A percentile compares a stretch with the other conserved stretches of the same genome.
phyloP scores from a whole-genome alignment of 2,113 vertebrate genomes.

The Pelvicachromis taeniatus region DNA sequence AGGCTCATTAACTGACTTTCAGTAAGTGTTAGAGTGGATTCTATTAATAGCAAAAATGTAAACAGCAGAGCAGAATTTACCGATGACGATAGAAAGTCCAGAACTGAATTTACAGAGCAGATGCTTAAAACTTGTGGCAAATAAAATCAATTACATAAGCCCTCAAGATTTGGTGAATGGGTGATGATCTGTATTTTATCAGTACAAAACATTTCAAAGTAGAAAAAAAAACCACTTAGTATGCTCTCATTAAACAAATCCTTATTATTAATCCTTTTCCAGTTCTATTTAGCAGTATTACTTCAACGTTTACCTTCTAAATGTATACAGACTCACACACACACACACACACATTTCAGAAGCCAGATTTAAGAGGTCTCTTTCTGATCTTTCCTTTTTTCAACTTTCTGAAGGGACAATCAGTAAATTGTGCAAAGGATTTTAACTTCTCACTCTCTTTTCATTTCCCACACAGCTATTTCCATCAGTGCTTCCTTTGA shows the following conservation, averaged over 20 bases:
- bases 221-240: not conserved
- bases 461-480: not conserved
- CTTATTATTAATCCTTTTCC: not conserved
- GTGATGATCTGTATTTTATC: not conserved
- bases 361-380: not conserved
- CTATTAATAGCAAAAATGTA: not conserved
- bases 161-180: not conserved
- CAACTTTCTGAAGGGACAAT: not conserved
- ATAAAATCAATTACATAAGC: not conserved
- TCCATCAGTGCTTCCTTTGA: not conserved
- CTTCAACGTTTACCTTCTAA: not conserved
- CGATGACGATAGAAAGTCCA: not conserved
- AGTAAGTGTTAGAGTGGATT: not conserved
- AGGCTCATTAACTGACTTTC: slow-evolving; percentile 4
- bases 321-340: not conserved
- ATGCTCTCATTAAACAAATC: not conserved
- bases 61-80: not conserved
- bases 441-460: not conserved
- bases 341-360: not conserved
- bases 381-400: not conserved
- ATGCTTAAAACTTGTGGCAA: not conserved
- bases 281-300: not conserved
- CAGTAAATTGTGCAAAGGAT: not conserved
- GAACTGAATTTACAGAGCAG: not conserved
- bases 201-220: not conserved